A percentile compares a stretch with the other conserved stretches of the same genome.
Conservation (phyloP, 2,113 vertebrate species). For the Peromyscus polionotus region DNA sequence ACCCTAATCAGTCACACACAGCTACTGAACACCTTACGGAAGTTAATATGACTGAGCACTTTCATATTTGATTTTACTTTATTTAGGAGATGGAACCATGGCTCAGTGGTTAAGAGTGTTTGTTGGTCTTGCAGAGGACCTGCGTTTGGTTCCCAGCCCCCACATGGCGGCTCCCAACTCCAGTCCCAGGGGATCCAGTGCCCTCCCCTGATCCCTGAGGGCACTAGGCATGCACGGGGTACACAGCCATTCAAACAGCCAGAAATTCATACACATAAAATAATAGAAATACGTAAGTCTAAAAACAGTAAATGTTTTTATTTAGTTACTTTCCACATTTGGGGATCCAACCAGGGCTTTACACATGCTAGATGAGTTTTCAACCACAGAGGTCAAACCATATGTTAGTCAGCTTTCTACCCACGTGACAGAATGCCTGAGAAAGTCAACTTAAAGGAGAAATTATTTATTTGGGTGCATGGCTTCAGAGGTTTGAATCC, state of each 20-base stretch:
- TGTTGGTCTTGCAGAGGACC: neutral
- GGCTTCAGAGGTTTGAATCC: neutral
- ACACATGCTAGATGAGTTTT: neutral
- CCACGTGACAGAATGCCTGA: neutral
- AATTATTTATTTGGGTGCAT: neutral
- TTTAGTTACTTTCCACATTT: neutral
- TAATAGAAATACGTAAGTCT: neutral
- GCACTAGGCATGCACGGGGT: neutral
- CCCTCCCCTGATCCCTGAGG: neutral
- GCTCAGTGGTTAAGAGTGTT: neutral
- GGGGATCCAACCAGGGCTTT: neutral
- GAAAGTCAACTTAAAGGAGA: neutral
- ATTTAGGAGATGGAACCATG: neutral
- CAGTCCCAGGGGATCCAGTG: neutral
- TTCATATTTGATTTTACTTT: conserved; percentile 16
- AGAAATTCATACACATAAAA: neutral
- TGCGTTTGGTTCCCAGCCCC: neutral
- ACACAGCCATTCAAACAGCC: neutral
- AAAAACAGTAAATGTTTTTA: neutral
- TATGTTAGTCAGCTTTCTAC: neutral
- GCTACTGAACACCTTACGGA: neutral
- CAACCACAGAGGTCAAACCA: neutral
- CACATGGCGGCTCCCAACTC: neutral
- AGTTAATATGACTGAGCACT: neutral
- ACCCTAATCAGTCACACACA: neutral